Evolutionary conservation across 2,113 vertebrate genomes (phyloP), one percentile per base, ranked within the genome.

Genomic region (Brachypteracias leptosomus): DNA sequence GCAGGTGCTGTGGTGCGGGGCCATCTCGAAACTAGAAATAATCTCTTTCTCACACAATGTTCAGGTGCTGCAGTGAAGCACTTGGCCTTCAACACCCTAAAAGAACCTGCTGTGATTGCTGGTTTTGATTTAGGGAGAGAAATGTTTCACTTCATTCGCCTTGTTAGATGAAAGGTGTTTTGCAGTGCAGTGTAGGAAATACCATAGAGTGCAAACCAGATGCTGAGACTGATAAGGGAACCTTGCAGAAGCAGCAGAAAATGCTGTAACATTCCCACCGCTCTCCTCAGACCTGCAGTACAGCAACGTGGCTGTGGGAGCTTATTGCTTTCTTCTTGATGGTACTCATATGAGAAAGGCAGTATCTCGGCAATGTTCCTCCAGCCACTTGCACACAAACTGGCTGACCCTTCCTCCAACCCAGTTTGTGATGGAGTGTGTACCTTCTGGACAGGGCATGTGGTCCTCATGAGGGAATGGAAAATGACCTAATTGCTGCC

Each of bases 401-500:
- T 82, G 38, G 16, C 46, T 78, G 52, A 28, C 71, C 51, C 36
- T 75, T 57, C 62, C n/a, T 91, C 36, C 58, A 73, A 74, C 26
- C 36, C 8, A 0, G n/a, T 36, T 79, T 2, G 0, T 6, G 3
- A 52, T 1, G 1, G 47, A 4, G 1, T 12, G 3, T 3, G 2
- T 6, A 57, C 1, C 0, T 68, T 40, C 51, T 31, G 68, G 29
- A 62, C 2, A 2, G 49, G 29, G 16, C 0, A 0, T 0, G 0
- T 26, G n/a, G 61, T 1, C 1, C 16, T 38, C 2, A 4, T 19
- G 58, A 47, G 40, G 28, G 26, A 81, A n/a, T n/a, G 42, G 88
- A 80, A 93, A 91, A 66, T 46, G 0, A 79, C 38, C 38, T 90
- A 13, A 28, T 33, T 49, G 35, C 29, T 11, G 2, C 51, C 36